Evolutionary conservation across 2,797 vertebrate species (phyloP).

Genomic region (Harpagifer antarcticus): DNA sequence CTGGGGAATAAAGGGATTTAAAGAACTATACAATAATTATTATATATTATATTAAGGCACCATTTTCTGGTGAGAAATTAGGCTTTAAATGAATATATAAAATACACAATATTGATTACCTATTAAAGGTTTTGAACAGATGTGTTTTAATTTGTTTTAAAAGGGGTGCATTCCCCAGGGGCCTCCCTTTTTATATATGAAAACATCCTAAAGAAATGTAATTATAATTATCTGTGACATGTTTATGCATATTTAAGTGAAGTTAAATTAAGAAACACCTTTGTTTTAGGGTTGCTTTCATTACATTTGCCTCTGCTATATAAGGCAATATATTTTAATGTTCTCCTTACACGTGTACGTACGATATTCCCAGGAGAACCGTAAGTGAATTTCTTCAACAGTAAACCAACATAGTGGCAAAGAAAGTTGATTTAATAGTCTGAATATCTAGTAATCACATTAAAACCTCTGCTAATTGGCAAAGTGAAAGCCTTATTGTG

Average conservation of each 20-base stretch:
- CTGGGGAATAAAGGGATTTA: not conserved
- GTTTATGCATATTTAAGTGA: not conserved
- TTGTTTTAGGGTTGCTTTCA: too few species aligned
- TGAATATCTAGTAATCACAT: not conserved
- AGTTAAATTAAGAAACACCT: not conserved
- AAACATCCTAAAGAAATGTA: not conserved
- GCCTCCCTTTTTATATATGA: not conserved
- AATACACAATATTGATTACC: not conserved
- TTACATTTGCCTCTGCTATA: too few species aligned
- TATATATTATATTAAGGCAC: not conserved
- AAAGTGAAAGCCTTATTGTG: not conserved
- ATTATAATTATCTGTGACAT: not conserved
- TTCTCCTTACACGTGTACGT: too few species aligned
- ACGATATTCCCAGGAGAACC: too few species aligned
- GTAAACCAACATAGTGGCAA: not conserved
- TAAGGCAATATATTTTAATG: too few species aligned
- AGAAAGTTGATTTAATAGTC: not conserved
- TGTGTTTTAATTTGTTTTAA: too few species aligned
- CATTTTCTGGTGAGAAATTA: not conserved
- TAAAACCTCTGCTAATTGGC: not conserved
- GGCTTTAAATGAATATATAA: not conserved
- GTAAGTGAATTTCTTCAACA: too few species aligned
- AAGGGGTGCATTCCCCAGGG: too few species aligned
- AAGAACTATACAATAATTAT: not conserved
- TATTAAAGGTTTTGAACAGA: too few species aligned